phyloP scores from a whole-genome alignment of 2,888 invertebrate genomes.

The Shargacucullia verbasci region DNA sequence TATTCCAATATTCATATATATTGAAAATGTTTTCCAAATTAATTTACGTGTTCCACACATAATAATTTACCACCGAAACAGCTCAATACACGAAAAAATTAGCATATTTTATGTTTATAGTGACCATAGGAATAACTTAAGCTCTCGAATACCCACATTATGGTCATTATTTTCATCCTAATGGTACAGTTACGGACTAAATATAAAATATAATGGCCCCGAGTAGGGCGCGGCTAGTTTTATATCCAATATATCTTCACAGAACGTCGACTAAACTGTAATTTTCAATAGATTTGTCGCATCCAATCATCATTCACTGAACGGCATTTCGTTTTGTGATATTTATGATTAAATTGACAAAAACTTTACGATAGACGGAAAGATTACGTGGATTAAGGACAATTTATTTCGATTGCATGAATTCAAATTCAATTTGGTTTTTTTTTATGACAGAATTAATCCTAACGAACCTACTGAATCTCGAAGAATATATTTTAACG shows the following conservation, averaged over 20 bases:
- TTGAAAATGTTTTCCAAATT: constrained; percentile 23
- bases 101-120: constrained; percentile 61
- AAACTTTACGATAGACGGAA: constrained; percentile 17
- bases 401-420: constrained; percentile 23
- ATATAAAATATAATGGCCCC: constrained; percentile 44
- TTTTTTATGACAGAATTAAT: constrained; percentile 9
- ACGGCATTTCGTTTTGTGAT: constrained; percentile 22
- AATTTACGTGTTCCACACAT: constrained; percentile 36
- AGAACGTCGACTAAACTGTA: constrained; percentile 24
- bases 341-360: constrained; percentile 33
- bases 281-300: constrained; percentile 37
- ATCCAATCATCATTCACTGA: constrained; percentile 44
- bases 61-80: constrained; percentile 35
- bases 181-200: constrained; percentile 49
- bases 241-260: constrained; percentile 33
- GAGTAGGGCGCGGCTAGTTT: constrained; percentile 38
- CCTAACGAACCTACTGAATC: neutral
- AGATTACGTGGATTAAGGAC: constrained; percentile 34
- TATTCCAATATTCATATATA: neutral
- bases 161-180: constrained; percentile 50
- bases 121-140: constrained; percentile 59
- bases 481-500: no score
- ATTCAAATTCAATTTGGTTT: constrained; percentile 13
- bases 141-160: constrained; percentile 55
- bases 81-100: constrained; percentile 53